Base-by-base conservation (phyloP, 2,797 vertebrate genomes). In the Ptychadena robeensis region DNA sequence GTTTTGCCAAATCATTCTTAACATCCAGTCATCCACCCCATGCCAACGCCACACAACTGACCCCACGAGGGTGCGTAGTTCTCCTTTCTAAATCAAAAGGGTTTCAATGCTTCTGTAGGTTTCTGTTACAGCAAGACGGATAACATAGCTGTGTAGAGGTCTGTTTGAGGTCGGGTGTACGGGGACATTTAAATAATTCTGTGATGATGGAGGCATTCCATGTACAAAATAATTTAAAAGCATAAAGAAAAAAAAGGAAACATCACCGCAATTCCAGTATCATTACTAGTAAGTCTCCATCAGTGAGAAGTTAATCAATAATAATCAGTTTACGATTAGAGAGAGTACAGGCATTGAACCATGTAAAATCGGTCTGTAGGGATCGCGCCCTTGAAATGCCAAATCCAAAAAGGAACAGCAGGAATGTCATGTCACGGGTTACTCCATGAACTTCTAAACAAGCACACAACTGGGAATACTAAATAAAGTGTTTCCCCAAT, bases 191-290 rank as follows among this genome's bases (percentile, higher is more conserved):
- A 61, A 28, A 61, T 27, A 25, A 61, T 9, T 25, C 59, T 28
- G 57, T 9, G 59, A 28, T 61, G n/a, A 61, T 25, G n/a, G 59
- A 61, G 59, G 59, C 27, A 28, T 61, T 61, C 59, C n/a, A 61
- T 2, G 28, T 10, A 53, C 1, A 28, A 28, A 25, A 61, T 61
- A 2, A 83, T 14, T 83, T 74, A 80, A 0, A 3, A 81, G 67
- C 84, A 71, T 91, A 38, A 83, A 86, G 22, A 30, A 66, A 15
- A 80, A 0, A 3, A 81, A 69, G 85, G 69, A 91, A 72, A 83
- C 83, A 25, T 44, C 30, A 59, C 22, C 31, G 35, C 27, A 15
- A 44, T 30, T 73, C 11, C 61, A 76, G 40, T 15, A 15, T 40
- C 4, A 11, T 27, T 8, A 22, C 11, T 59, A 30, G 30, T 2